A percentile compares a stretch with the other conserved stretches of the same genome.
phyloP scores from a whole-genome alignment of 2,113 vertebrate species.

The human region DNA sequence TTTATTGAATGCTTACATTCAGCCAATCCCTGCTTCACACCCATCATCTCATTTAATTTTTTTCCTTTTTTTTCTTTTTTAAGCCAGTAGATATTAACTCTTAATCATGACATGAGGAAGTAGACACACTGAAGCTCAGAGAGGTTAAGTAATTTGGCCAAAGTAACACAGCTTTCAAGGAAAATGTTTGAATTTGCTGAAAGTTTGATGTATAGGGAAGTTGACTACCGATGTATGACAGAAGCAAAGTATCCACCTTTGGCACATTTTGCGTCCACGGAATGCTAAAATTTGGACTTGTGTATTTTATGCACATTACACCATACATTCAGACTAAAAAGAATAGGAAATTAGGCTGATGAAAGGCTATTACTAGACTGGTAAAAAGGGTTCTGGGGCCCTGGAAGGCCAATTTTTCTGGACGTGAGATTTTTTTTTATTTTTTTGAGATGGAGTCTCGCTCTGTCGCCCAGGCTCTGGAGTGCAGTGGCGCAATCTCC shows the following conservation, averaged over 20 bases:
- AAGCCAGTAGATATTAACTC: background rate
- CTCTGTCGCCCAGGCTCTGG: too few species aligned
- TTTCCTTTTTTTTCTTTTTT: too few species aligned
- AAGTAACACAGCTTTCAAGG: background rate
- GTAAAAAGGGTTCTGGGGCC: background rate
- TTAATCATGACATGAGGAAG: background rate
- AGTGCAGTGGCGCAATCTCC: too few species aligned
- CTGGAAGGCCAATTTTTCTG: background rate
- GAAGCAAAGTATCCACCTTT: background rate
- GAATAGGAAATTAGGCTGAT: background rate
- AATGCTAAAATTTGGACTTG: background rate
- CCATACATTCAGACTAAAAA: background rate
- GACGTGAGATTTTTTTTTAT: too few species aligned
- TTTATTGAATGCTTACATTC: background rate
- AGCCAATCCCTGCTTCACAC: background rate
- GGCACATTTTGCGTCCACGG: background rate
- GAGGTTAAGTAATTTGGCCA: background rate
- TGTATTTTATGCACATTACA: background rate
- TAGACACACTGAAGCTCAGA: background rate
- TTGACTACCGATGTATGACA: background rate
- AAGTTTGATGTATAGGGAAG: background rate
- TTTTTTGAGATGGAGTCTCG: too few species aligned
- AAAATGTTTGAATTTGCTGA: slow-evolving; percentile 12
- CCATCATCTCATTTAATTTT: background rate
- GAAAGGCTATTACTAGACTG: background rate